phyloP scores from a whole-genome alignment of 2,888 invertebrate genomes.

The Atrina japonica region DNA sequence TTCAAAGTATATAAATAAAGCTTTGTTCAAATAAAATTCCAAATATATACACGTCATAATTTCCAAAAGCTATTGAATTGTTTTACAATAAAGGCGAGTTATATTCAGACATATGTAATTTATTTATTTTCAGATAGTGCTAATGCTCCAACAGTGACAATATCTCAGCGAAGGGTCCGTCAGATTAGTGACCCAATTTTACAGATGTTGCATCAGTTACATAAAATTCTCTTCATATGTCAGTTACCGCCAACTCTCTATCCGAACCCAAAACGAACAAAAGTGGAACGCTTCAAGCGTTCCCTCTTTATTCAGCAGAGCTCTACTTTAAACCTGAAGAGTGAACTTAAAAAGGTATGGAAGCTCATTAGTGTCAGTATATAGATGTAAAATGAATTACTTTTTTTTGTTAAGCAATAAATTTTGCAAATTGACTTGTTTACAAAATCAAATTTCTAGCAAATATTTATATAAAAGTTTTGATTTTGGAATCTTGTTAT shows the following conservation, averaged over 20 bases:
- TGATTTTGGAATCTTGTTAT: too few relatives aligned
- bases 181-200: slow-evolving; percentile 80
- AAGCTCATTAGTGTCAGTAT: background rate
- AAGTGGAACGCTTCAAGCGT: slow-evolving; percentile 79
- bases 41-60: too few relatives aligned
- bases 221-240: slow-evolving; percentile 79
- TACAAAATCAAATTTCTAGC: too few relatives aligned
- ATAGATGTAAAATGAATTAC: background rate
- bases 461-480: too few relatives aligned
- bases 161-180: slow-evolving; percentile 76
- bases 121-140: slow-evolving; percentile 74
- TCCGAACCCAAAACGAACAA: slow-evolving; percentile 73
- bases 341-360: slow-evolving; percentile 77
- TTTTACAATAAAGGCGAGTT: too few relatives aligned
- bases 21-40: too few relatives aligned
- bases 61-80: too few relatives aligned
- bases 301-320: slow-evolving; percentile 77
- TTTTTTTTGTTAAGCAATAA: too few relatives aligned
- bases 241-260: slow-evolving; percentile 78
- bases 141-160: slow-evolving; percentile 74
- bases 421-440: too few relatives aligned
- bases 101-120: too few relatives aligned
- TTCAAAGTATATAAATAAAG: too few relatives aligned
- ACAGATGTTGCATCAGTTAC: slow-evolving; percentile 78
- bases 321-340: slow-evolving; percentile 76